Evolutionary conservation across 1,140 invertebrate genomes (phyloP), one percentile per base, ranked within the genome.

Genomic region (Chrysoperla carnea): DNA sequence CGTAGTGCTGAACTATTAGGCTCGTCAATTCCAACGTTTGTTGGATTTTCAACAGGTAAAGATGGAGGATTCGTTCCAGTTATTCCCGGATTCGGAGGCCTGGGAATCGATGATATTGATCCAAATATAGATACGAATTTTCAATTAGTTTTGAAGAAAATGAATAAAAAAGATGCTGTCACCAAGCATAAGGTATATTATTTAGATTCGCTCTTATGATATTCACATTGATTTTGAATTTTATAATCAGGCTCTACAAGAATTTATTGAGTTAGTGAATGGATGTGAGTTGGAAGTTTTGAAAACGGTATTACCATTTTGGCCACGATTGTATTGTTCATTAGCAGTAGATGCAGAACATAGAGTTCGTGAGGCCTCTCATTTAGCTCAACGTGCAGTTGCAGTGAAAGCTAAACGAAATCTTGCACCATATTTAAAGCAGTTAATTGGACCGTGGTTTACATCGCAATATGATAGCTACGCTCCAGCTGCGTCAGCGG

Each of bases 161-260:
- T 92, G 62, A 74, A 71, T 15, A 93, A 93, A 58, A 88, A 84
- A 57, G 86, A 92, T 73, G 61, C 73, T 4, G 78, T 75, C 1
- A 93, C 88, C 5, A 90, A 86, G 61, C 69, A 80, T 29, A 91
- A 90, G 67, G 81, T 82, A 58, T 47, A 36, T 37, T 31, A 33
- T 41, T 31, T 46, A 31, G 17, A 6, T 17, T 41, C n/a, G 8
- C 29, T 41, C 8, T 27, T 17, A 6, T 28, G n/a, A 13, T 6
- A 2, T 37, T 37, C 8, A 37, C 12, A 13, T 37, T 37, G 7
- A 13, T 37, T 13, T 35, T 60, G 14, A 29, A 43, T 37, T 38
- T 46, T 50, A 27, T 29, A 13, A 58, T 17, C 49, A 84, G 78
- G 84, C 83, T 5, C 57, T 88, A 13, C 78, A 85, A 63, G 84